A percentile compares a stretch with the other conserved stretches of the same genome.
Conservation (phyloP, 2,113 vertebrate species). For the Lycocorax pyrrhopterus region DNA sequence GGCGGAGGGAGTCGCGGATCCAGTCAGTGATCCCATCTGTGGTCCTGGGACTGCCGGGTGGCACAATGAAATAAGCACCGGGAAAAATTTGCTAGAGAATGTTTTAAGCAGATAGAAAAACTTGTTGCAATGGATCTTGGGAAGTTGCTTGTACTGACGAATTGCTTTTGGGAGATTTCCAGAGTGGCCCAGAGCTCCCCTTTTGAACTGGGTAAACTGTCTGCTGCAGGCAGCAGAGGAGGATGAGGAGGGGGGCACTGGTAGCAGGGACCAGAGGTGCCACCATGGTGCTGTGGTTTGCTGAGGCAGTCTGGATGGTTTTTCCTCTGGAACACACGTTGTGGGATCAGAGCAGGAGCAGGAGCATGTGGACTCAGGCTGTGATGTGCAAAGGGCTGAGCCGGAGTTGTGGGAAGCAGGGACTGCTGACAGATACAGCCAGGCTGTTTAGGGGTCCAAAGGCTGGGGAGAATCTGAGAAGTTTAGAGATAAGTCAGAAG, state of each 20-base stretch:
- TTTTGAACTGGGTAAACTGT: background rate
- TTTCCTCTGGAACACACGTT: rapidly evolving
- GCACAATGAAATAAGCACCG: background rate
- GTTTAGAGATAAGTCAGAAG: background rate
- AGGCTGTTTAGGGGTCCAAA: background rate
- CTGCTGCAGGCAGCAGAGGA: background rate
- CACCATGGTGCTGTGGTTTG: background rate
- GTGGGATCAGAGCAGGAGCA: background rate
- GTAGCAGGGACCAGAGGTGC: background rate
- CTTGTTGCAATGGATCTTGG: background rate
- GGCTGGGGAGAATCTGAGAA: background rate
- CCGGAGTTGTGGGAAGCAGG: background rate
- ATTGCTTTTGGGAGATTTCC: background rate
- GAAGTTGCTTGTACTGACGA: background rate
- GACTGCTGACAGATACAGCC: background rate
- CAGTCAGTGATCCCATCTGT: background rate
- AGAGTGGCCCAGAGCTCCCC: background rate
- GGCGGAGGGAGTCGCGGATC: background rate
- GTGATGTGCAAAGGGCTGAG: background rate
- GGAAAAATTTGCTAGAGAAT: background rate
- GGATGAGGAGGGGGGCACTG: background rate
- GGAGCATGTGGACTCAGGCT: rapidly evolving
- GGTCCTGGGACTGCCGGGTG: background rate
- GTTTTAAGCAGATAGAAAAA: background rate
- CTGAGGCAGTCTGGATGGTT: background rate